phyloP scores from a whole-genome alignment of 1,140 invertebrate species.

The Bactericera cockerelli region DNA sequence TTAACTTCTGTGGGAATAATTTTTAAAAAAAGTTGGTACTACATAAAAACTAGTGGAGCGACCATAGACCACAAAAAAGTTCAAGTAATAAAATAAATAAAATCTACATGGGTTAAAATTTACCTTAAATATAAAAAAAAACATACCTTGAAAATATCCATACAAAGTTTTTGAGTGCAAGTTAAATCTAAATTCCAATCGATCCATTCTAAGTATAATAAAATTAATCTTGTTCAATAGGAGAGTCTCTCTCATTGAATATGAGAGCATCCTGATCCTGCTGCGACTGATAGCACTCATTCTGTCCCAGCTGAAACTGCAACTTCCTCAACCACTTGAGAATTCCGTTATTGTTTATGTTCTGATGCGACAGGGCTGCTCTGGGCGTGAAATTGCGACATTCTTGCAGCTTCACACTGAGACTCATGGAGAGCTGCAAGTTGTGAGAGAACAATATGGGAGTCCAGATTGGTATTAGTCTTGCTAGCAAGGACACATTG shows the following conservation, averaged over 20 bases:
- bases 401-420: slow-evolving; percentile 75
- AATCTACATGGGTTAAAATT: too few relatives aligned
- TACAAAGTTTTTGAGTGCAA: too few relatives aligned
- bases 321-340: slow-evolving; percentile 21
- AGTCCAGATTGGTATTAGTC: slow-evolving; percentile 73
- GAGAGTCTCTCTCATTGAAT: neutral
- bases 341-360: slow-evolving; percentile 23
- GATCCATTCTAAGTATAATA: too few relatives aligned
- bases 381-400: slow-evolving; percentile 59
- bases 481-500: slow-evolving; percentile 78
- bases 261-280: slow-evolving; percentile 15
- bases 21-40: too few relatives aligned
- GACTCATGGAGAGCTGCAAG: slow-evolving; percentile 69
- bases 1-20: too few relatives aligned
- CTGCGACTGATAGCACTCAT: slow-evolving; percentile 18
- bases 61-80: too few relatives aligned
- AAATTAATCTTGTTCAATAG: too few relatives aligned
- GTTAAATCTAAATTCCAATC: too few relatives aligned
- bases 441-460: slow-evolving; percentile 82
- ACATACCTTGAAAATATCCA: too few relatives aligned
- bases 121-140: too few relatives aligned
- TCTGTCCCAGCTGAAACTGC: slow-evolving; percentile 17
- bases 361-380: slow-evolving; percentile 21
- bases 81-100: too few relatives aligned
- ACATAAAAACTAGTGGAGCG: too few relatives aligned